Evolutionary conservation across 2,797 vertebrate genomes (phyloP).

Genomic region (Lepilemur ruficaudatus): DNA sequence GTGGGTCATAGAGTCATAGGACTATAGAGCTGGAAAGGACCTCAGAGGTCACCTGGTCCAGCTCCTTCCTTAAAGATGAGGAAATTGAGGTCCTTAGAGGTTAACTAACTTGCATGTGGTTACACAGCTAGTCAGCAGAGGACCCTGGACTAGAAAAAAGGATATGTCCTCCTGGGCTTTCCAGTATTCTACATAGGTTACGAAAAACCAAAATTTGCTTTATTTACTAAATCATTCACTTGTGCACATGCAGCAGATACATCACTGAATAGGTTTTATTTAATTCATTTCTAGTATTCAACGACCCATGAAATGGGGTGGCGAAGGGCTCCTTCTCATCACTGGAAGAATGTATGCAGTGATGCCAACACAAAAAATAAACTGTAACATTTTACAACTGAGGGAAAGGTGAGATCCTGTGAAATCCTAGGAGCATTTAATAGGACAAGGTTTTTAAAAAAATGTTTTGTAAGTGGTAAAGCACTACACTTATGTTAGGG

Average conservation of each 20-base stretch:
- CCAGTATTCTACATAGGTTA: not conserved
- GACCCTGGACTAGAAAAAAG: not conserved
- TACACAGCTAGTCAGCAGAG: conserved; percentile 26
- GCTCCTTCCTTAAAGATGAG: conserved; percentile 43
- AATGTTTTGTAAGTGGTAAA: not conserved
- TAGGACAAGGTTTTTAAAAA: not conserved
- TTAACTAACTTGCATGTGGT: conserved; percentile 54
- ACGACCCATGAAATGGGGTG: not conserved
- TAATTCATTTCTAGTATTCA: not conserved
- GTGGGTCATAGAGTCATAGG: not conserved
- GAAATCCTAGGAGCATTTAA: not conserved
- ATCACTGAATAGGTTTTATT: conserved; percentile 3
- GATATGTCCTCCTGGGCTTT: not conserved
- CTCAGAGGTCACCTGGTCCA: conserved; percentile 20
- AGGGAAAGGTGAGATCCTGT: not conserved
- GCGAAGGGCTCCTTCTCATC: not conserved
- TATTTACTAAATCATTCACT: not conserved
- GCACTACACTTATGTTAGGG: not conserved
- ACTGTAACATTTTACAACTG: not conserved
- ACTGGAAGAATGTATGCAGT: not conserved
- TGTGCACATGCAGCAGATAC: not conserved
- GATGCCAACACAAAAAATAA: not conserved
- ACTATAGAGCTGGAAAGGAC: not conserved
- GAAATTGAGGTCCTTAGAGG: conserved; percentile 59
- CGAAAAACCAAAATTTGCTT: conserved; percentile 20